A percentile compares a stretch with the other conserved stretches of the same genome.
Conservation (phyloP, 2,797 vertebrate species). For the Peromyscus melanophrys region DNA sequence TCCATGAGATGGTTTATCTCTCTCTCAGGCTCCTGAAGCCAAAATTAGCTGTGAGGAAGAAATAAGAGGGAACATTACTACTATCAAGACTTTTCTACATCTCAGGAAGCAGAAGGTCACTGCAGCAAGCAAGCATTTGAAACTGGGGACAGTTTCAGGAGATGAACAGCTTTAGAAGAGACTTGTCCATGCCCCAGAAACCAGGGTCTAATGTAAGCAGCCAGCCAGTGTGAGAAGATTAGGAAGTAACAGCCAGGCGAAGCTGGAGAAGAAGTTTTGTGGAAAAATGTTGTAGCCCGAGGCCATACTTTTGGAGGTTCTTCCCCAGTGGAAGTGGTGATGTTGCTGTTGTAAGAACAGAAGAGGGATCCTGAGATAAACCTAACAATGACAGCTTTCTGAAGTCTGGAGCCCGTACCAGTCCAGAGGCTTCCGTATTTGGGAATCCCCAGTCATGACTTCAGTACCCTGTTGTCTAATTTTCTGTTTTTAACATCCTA, state of each 20-base stretch:
- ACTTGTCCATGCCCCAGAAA: conserved; percentile 90
- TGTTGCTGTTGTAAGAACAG: background rate
- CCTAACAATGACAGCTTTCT: conserved; percentile 46
- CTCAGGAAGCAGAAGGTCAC: conserved; percentile 91
- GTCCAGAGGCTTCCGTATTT: conserved; percentile 90
- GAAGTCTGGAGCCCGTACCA: conserved; percentile 54
- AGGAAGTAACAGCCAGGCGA: conserved; percentile 56
- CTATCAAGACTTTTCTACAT: conserved; percentile 90
- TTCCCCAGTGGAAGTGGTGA: conserved; percentile 37
- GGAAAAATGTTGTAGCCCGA: background rate
- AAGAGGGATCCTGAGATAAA: conserved; percentile 72
- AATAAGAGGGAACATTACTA: conserved; percentile 62
- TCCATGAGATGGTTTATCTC: conserved; percentile 93
- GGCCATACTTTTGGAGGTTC: background rate
- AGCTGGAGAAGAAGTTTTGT: background rate
- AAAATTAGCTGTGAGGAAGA: conserved; percentile 90
- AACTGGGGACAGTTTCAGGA: conserved; percentile 93
- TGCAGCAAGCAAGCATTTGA: conserved; percentile 92
- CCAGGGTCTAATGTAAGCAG: conserved; percentile 90
- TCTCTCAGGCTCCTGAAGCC: conserved; percentile 93
- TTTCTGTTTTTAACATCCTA: conserved; percentile 88
- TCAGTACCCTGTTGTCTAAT: conserved; percentile 84
- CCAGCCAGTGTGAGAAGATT: conserved; percentile 77
- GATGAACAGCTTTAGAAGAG: conserved; percentile 90
- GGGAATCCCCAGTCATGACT: conserved; percentile 94